Evolutionary conservation across 2,888 invertebrate species (phyloP), one percentile per base, ranked within the genome.

Genomic region (Callyntrura guangdongensis): DNA sequence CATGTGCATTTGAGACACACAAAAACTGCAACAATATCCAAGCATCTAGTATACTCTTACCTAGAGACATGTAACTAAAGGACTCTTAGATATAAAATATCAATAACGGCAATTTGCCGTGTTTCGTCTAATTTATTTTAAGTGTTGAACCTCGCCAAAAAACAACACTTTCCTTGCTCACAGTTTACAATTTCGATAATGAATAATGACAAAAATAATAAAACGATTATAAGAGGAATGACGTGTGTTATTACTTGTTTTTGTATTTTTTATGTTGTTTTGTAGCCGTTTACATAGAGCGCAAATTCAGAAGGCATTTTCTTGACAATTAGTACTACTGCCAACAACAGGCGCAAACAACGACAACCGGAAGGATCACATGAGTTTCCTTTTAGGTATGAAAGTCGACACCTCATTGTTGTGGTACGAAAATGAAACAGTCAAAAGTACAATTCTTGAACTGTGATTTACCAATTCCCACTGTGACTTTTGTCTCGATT

Each of bases 401-500:
- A 90, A 86, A 86, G 86, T 69, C 59, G 56, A 59, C 53, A 72
- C 22, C 45, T 85, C 56, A 67, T 64, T 86, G 86, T 45, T 49
- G 45, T n/a, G 0, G 20, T 79, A 53, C 12, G n/a, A 36, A 25
- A 17, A 77, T 64, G 49, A 77, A 77, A 77, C 49, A 79, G 27
- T 27, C 22, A 81, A 56, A 77, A 14, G 77, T 49, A 77, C 45
- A 61, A 61, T 59, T 61, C 77, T 77, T 81, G 61, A 81, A 81
- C 81, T 81, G 61, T 81, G 81, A 59, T 81, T 81, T 61, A 81
- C 81, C 9, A 59, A 67, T 83, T 59, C 47, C 47, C 25, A 67
- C 83, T 83, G 67, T n/a, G 67, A 67, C 85, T 53, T 89, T 90
- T 90, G 86, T 90, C 86, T 86, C 72, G 61, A 90, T 90, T 90